phyloP scores from a whole-genome alignment of 2,113 vertebrate species.

The Phyllostomus discolor region DNA sequence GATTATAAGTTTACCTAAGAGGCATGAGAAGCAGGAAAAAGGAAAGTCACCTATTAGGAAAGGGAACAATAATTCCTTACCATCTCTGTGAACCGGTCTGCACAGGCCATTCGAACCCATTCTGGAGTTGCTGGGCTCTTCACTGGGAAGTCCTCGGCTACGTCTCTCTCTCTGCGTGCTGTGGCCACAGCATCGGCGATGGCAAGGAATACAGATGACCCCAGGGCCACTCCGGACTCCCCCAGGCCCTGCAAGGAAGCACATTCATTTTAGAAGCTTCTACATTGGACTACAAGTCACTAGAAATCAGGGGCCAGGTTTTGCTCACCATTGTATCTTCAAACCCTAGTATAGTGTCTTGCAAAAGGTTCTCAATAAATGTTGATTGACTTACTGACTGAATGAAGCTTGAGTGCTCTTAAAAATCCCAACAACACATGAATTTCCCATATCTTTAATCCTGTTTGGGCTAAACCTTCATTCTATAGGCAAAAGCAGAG shows the following conservation, averaged over 20 bases:
- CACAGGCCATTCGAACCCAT: constrained; percentile 83
- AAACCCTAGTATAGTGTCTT: background rate
- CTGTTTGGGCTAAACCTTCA: background rate
- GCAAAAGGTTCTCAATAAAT: background rate
- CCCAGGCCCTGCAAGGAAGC: constrained; percentile 82
- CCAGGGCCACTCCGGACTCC: constrained; percentile 84
- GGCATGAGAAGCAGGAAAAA: background rate
- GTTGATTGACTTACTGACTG: background rate
- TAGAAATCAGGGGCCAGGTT: background rate
- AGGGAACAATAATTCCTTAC: constrained; percentile 63
- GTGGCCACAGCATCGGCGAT: constrained; percentile 83
- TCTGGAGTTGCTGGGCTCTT: constrained; percentile 86
- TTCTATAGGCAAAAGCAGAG: background rate
- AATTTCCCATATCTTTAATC: background rate
- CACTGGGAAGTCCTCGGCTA: background rate
- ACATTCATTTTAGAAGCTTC: background rate
- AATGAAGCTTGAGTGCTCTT: background rate
- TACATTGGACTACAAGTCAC: background rate
- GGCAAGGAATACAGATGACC: constrained; percentile 88
- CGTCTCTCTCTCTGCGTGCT: constrained; percentile 76
- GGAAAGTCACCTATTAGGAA: background rate
- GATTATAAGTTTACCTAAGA: background rate
- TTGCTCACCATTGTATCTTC: background rate
- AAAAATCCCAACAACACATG: background rate
- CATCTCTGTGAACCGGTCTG: constrained; percentile 85